Base-by-base conservation (phyloP, 2,888 invertebrate genomes). In the Thyatira batis region DNA sequence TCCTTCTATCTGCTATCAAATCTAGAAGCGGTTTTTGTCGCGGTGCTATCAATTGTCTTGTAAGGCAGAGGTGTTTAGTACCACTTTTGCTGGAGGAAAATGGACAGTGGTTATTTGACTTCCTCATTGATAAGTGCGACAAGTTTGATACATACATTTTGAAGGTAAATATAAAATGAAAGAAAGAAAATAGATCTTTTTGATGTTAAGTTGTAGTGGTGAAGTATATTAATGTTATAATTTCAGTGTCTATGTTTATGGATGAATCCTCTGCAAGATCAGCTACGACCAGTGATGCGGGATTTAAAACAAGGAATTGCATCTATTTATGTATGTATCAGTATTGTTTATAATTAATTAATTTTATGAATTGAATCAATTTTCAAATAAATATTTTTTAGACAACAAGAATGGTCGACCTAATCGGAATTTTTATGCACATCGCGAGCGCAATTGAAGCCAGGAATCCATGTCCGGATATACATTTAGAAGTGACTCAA, bases 121-220 rank as follows among this genome's bases (percentile, higher is more conserved):
- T 92, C 71, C 84, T 94, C 21, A 79, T 86, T 28, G 87, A 88
- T 28, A 92, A 93, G 61, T 89, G 94, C 51, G 77, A 88, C 33
- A 79, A 86, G 43, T 91, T 94, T 55, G 93, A 93, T 69, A 88
- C 87, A 17, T 85, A 81, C 52, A 85, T 94, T 66, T 82, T 94
- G 52, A 93, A 94, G 90, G 94, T 94, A 79, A 72, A 57, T 60
- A 20, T n/a, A n/a, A n/a, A n/a, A n/a, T n/a, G n/a, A n/a, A n/a
- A n/a, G n/a, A n/a, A n/a, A n/a, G n/a, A n/a, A n/a, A 20, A 33
- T 46, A 13, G 51, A 44, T 54, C 25, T 39, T 52, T 33, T 33
- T n/a, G 5, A n/a, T 13, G 5, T 5, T 17, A 13, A 39, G 0
- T 13, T 1, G 6, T 6, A 39, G 1, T 49, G 53, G 60, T 50